phyloP scores from a whole-genome alignment of 2,113 vertebrate genomes.

The Hystrix brachyura region DNA sequence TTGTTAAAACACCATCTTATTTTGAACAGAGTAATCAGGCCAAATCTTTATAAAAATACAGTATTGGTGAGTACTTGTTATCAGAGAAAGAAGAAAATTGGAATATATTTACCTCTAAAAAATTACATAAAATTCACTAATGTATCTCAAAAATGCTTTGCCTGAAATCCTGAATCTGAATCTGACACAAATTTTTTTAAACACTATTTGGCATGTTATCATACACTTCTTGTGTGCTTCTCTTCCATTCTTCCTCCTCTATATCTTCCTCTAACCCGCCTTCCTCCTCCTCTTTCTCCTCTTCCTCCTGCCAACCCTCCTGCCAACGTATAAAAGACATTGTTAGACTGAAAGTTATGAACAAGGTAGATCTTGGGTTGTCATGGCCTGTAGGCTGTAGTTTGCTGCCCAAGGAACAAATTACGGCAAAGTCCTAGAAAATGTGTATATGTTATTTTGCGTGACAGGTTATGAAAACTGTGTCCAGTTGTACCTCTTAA shows the following conservation, averaged over 20 bases:
- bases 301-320: background rate
- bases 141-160: background rate
- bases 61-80: background rate
- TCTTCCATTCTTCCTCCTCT: background rate
- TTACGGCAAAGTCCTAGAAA: background rate
- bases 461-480: background rate
- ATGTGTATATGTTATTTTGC: background rate
- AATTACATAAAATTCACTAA: background rate
- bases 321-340: background rate
- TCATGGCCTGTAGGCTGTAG: background rate
- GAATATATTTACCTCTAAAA: background rate
- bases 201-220: background rate
- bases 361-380: background rate
- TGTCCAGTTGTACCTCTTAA: background rate
- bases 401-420: background rate
- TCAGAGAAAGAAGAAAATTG: background rate
- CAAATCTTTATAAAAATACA: background rate
- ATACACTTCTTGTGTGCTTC: background rate
- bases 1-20: background rate
- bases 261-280: background rate
- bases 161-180: background rate
- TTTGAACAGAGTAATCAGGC: background rate
- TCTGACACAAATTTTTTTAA: background rate
- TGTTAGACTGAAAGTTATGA: background rate
- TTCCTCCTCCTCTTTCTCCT: background rate